Evolutionary conservation across 2,113 vertebrate genomes (phyloP), one percentile per base, ranked within the genome.

Genomic region (Corapipo altera): DNA sequence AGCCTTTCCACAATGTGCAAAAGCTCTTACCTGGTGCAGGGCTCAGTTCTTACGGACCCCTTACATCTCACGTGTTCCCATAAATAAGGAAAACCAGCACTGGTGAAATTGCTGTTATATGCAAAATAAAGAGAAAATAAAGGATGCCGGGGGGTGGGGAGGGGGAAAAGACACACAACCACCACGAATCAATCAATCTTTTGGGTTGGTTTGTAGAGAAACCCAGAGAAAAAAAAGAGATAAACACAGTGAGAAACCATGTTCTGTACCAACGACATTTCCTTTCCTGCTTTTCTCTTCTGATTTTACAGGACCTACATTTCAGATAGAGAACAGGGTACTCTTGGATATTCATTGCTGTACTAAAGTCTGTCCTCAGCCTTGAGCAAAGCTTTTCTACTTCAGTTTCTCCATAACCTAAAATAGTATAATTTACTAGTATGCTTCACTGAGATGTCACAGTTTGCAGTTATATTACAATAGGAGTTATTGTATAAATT

Each of bases 161-260:
- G 46, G 20, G 18, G 9, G 9, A 5, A 10, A 1, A 12, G 9
- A 41, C 39, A 41, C 39, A 11, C 41, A 37, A 6, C 0, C 10
- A 72, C 1, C 4, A 35, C 30, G 28, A 35, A 48, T 30, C 43
- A 26, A 12, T 35, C 26, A 62, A 7, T 55, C 33, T 52, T 30
- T 18, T 1, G 3, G 8, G 6, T 0, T 79, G 37, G 8, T 51
- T 91, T 33, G 51, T 61, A 8, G 12, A 74, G n/a, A 78, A 89
- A 69, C 5, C 2, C 52, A 48, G 18, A 52, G 7, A 57, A 94
- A 77, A 77, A 18, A 5, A 4, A 62, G 12, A 55, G 21, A 15
- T 6, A 70, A 72, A 77, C 5, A 37, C 1, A 0, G 16, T 17
- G 20, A 90, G 21, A 89, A 87, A 58, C 6, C 5, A 24, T 8